A percentile compares a stretch with the other conserved stretches of the same genome.
phyloP scores from a whole-genome alignment of 2,888 invertebrate species.

The Furcula furcula region DNA sequence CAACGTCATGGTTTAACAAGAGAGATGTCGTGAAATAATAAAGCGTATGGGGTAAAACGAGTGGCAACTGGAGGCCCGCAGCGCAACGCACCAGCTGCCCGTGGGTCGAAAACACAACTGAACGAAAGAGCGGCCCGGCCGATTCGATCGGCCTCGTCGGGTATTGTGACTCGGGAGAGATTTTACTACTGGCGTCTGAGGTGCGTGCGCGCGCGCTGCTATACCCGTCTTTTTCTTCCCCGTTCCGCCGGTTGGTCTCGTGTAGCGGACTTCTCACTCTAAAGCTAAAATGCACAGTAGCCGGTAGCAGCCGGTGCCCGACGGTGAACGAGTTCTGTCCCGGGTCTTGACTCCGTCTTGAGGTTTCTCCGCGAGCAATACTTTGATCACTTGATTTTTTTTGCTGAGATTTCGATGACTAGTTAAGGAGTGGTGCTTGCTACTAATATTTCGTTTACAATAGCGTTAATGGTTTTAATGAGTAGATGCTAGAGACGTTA shows the following conservation, averaged over 20 bases:
- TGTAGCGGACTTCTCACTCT: conserved; percentile 32
- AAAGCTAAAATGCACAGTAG: conserved; percentile 68
- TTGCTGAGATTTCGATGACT: conserved; percentile 59
- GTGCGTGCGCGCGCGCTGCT: conserved; percentile 71
- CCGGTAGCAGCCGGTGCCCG: conserved; percentile 60
- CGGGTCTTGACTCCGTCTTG: conserved; percentile 66
- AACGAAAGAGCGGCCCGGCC: conserved; percentile 60
- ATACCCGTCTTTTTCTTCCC: conserved; percentile 42
- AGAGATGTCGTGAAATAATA: conserved; percentile 49
- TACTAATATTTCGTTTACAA: conserved; percentile 55
- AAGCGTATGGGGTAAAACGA: conserved; percentile 61
- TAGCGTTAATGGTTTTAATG: too few relatives aligned
- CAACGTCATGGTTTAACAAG: conserved; percentile 64
- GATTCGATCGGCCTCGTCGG: conserved; percentile 58
- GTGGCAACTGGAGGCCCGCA: conserved; percentile 58
- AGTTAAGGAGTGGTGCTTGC: conserved; percentile 60
- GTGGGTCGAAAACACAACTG: conserved; percentile 64
- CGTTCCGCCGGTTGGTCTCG: conserved; percentile 7
- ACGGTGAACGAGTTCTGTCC: conserved; percentile 73
- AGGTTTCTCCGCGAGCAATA: conserved; percentile 64
- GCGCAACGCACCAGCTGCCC: conserved; percentile 69
- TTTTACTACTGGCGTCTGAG: conserved; percentile 53
- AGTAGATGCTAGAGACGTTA: too few relatives aligned
- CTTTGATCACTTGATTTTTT: conserved; percentile 65
- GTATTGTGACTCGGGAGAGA: conserved; percentile 50